Evolutionary conservation across 2,888 invertebrate genomes (phyloP).

Genomic region (Drosophila tanythrix): DNA sequence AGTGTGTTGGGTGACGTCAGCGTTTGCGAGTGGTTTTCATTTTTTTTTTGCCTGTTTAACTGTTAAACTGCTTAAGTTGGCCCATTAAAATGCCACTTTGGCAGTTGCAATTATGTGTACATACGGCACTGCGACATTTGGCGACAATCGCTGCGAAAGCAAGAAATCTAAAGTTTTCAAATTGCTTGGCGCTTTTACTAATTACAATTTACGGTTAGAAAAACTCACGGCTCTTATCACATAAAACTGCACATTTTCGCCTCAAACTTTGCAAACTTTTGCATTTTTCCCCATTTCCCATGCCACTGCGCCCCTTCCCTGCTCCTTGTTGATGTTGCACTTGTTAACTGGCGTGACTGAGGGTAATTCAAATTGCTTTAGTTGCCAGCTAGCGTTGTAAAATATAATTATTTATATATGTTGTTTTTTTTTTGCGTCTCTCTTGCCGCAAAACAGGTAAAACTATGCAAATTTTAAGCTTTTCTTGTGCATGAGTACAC

Average conservation of each 20-base stretch:
- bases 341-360: slow-evolving; percentile 69
- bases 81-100: slow-evolving; percentile 26
- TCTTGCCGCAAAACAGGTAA: slow-evolving; percentile 8
- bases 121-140: slow-evolving; percentile 48
- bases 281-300: slow-evolving; percentile 50
- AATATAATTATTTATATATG: slow-evolving; percentile 58
- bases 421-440: slow-evolving; percentile 11
- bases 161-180: slow-evolving; percentile 47
- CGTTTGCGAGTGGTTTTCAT: neutral
- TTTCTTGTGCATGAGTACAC: neutral
- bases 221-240: slow-evolving; percentile 58
- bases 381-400: slow-evolving; percentile 43
- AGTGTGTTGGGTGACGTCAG: slow-evolving; percentile 49
- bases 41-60: neutral
- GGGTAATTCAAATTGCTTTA: slow-evolving; percentile 69
- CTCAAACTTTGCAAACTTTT: slow-evolving; percentile 52
- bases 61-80: slow-evolving; percentile 1
- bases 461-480: slow-evolving; percentile 47
- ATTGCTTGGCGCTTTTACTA: slow-evolving; percentile 67
- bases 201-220: slow-evolving; percentile 67
- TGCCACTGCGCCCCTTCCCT: neutral
- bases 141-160: slow-evolving; percentile 18
- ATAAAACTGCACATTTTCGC: slow-evolving; percentile 45
- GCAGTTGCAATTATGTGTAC: slow-evolving; percentile 22
- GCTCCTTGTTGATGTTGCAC: slow-evolving; percentile 33